Evolutionary conservation across 2,113 vertebrate species (phyloP), one percentile per base, ranked within the genome.

Genomic region (Spea multiplicata): DNA sequence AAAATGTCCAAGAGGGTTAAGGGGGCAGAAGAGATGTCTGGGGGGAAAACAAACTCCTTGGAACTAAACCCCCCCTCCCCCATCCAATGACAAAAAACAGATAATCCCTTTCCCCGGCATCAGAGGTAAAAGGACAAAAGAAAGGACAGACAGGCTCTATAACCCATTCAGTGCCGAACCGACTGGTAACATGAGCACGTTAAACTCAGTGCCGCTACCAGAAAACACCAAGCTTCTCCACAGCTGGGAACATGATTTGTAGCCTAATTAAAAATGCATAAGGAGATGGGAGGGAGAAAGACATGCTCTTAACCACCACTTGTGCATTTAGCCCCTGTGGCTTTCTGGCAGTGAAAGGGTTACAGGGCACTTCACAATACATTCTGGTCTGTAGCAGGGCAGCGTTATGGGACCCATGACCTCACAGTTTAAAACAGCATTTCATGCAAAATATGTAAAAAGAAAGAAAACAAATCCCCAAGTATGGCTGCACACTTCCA

Each of bases 71-170:
- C 71, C 69, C 68, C 57, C 75, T 49, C 57, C 67, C 71, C 66
- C 69, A 30, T 16, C 47, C 69, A n/a, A 70, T 50, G 47, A 45
- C 52, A 44, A 59, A 69, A 68, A 73, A 80, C 9, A 48, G 55
- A 78, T 79, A 55, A 71, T 73, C 44, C 71, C 71, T 74, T 76
- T 74, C 71, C 78, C 77, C 78, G 71, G 71, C 78, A 80, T 80
- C 78, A 80, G 78, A 80, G 71, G 78, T 80, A 80, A 80, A 52
- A 71, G 78, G 78, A 80, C 78, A 74, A 74, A 45, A 73, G 64
- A 74, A 80, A 80, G 78, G 64, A 65, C 14, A 57, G 14, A 44
- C 66, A 44, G 59, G 49, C 69, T 47, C 64, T 71, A 57, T 57
- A 44, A 53, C 50, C 45, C 30, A n/a, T 64, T 49, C 17, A 30